A percentile compares a stretch with the other conserved stretches of the same genome.
These are phyloP conservation scores for Gonatopus flavifemur DNA, from an alignment of 1,140 invertebrate species.

Conservation along the genomic window DNA sequence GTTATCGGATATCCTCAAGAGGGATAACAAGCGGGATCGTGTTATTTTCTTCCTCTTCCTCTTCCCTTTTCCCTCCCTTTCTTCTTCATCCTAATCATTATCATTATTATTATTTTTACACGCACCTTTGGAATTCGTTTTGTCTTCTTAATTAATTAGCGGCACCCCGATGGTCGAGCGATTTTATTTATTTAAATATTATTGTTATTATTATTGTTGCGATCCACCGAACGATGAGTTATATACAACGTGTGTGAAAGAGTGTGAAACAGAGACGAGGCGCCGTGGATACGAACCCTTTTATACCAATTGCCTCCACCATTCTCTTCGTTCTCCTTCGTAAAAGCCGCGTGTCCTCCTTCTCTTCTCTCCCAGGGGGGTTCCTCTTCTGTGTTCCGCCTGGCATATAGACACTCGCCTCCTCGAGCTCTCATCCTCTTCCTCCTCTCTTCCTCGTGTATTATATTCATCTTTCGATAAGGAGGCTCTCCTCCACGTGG, in stretches of 20 bases:
- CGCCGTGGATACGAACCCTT: constrained; percentile 41
- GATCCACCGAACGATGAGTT: constrained; percentile 26
- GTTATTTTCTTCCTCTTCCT: not conserved
- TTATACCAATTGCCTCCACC: constrained; percentile 46
- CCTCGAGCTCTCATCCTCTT: constrained; percentile 18
- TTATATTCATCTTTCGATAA: no score
- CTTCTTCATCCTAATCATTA: constrained; percentile 12
- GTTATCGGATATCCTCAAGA: no score
- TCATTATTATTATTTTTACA: no score
- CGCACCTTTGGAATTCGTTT: no score
- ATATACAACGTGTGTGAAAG: no score
- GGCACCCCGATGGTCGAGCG: constrained; percentile 7
- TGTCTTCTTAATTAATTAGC: no score
- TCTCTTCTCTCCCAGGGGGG: no score
- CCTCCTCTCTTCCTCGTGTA: no score
- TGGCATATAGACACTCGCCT: constrained; percentile 1
- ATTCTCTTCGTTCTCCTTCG: constrained; percentile 44
- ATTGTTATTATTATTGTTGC: no score
- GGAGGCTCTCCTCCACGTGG: constrained; percentile 29
- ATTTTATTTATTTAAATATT: no score
- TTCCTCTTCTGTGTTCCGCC: constrained; percentile 13
- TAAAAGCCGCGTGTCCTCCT: constrained; percentile 40
- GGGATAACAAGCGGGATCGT: no score
- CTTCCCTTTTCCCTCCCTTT: constrained; percentile 4
- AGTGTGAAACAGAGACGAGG: constrained; percentile 55